Evolutionary conservation across 2,888 invertebrate species (phyloP).

Genomic region (Cerastis rubricosa): DNA sequence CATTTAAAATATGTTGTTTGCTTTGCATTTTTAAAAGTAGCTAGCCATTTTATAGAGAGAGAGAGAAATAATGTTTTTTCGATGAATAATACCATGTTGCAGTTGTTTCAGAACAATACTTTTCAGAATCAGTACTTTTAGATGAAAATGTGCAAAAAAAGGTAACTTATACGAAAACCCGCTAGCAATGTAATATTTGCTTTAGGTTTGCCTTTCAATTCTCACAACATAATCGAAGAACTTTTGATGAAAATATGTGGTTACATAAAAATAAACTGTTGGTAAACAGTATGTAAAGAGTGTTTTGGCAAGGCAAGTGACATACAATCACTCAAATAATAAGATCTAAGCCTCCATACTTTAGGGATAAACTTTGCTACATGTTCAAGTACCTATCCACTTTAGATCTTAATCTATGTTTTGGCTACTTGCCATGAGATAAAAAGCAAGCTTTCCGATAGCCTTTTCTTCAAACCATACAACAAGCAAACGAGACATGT

Average conservation of each 20-base stretch:
- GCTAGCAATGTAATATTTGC: neutral
- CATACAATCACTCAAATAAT: constrained; percentile 28
- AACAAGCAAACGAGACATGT: constrained; percentile 33
- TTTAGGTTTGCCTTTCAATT: neutral
- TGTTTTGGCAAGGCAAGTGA: constrained; percentile 25
- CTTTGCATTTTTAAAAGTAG: neutral
- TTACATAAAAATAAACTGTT: neutral
- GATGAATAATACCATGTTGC: too few species aligned
- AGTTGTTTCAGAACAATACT: neutral
- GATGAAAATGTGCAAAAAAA: neutral
- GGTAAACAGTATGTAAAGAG: constrained; percentile 14
- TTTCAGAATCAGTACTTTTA: neutral
- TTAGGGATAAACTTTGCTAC: constrained; percentile 41
- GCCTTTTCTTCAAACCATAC: constrained; percentile 49
- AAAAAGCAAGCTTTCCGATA: constrained; percentile 50
- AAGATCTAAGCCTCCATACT: constrained; percentile 15
- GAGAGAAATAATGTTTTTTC: too few species aligned
- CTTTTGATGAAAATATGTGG: neutral
- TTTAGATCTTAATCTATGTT: constrained; percentile 59
- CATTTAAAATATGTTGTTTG: neutral
- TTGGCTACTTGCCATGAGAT: constrained; percentile 61
- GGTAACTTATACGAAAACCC: too few species aligned
- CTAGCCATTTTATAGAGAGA: too few species aligned
- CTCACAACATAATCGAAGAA: neutral
- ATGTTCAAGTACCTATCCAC: constrained; percentile 46